phyloP scores from a whole-genome alignment of 2,797 vertebrate genomes.

The Falco naumanni region DNA sequence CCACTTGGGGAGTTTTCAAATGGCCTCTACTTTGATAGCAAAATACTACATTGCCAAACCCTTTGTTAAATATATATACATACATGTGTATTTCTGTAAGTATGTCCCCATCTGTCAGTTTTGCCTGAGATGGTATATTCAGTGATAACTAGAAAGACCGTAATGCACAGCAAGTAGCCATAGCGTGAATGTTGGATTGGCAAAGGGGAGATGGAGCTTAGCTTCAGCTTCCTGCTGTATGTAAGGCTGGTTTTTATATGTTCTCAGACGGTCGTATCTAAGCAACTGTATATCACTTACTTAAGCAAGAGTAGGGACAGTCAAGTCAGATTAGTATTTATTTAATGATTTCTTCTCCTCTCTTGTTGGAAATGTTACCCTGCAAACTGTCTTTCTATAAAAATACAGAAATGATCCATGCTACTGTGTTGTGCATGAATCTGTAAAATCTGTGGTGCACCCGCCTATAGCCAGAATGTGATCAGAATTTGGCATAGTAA shows the following conservation, averaged over 20 bases:
- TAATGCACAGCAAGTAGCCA: rapidly evolving
- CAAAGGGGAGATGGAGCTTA: background rate
- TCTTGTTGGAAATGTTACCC: background rate
- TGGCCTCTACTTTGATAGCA: background rate
- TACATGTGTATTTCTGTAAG: rapidly evolving
- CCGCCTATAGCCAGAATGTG: background rate
- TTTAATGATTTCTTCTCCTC: background rate
- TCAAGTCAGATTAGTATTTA: background rate
- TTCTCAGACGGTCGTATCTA: background rate
- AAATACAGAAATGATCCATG: background rate
- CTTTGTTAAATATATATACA: background rate
- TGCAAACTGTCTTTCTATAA: background rate
- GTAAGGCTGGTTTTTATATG: background rate
- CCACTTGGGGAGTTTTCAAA: background rate
- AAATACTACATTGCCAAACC: background rate
- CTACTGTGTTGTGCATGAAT: background rate
- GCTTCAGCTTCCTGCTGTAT: background rate
- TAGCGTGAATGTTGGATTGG: background rate
- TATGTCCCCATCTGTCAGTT: background rate
- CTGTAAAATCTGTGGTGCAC: background rate
- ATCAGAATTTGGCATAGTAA: background rate
- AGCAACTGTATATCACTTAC: background rate
- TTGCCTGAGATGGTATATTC: background rate
- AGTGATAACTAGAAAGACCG: background rate
- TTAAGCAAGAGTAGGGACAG: background rate